Percentiles rank a stretch among this genome's conserved stretches.
phyloP scores from a whole-genome alignment of 2,888 invertebrate genomes.

The Pristionchus fissidentatus region DNA sequence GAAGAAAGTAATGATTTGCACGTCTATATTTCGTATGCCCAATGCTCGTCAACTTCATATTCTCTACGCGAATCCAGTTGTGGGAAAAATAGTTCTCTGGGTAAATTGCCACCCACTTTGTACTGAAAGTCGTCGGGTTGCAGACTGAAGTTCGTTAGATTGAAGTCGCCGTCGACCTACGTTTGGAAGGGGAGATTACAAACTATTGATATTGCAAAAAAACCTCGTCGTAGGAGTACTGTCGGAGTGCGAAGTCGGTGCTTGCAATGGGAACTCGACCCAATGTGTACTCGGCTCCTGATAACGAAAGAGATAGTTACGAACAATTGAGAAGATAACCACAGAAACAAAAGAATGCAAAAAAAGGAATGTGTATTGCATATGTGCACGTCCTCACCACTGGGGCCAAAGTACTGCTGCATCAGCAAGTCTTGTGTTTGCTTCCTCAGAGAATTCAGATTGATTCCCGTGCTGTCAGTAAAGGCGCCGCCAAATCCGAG shows the following conservation, averaged over 20 bases:
- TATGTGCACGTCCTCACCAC: background rate
- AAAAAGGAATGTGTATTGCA: background rate
- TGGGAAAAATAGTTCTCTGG: background rate
- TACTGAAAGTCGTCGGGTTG: constrained; percentile 29
- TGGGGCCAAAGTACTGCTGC: constrained; percentile 45
- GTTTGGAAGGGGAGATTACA: too few species aligned
- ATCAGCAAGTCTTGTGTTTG: constrained; percentile 76
- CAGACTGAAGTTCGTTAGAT: constrained; percentile 22
- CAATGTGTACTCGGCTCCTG: constrained; percentile 43
- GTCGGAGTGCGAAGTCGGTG: constrained; percentile 24
- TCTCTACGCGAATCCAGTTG: background rate
- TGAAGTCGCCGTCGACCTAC: constrained; percentile 22
- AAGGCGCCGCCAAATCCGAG: constrained; percentile 90
- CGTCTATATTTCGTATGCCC: too few species aligned
- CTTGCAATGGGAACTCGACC: constrained; percentile 45
- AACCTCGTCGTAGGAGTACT: constrained; percentile 31
- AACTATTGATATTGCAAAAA: too few species aligned
- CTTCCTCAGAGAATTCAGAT: constrained; percentile 79
- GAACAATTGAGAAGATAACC: background rate
- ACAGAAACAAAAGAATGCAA: background rate
- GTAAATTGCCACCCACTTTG: background rate
- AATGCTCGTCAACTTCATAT: too few species aligned
- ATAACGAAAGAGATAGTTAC: background rate
- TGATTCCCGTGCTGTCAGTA: constrained; percentile 81
- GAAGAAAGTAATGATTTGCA: background rate